Evolutionary conservation across 2,113 vertebrate genomes (phyloP).

Genomic region (Cranoglanis bouderius): DNA sequence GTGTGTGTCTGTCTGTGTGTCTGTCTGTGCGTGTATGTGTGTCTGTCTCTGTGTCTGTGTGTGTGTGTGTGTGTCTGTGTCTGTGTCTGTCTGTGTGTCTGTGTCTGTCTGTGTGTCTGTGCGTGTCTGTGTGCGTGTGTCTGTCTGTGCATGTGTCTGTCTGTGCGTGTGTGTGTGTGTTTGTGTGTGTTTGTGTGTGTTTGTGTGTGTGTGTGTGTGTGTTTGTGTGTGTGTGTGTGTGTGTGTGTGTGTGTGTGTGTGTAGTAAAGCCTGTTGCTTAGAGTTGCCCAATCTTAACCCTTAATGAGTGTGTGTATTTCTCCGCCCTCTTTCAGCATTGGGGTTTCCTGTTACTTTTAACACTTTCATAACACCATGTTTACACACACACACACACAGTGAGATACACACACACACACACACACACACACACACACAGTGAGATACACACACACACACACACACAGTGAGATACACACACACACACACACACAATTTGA

Average conservation of each 20-base stretch:
- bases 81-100: no score
- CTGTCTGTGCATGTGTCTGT: no score
- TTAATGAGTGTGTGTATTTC: neutral
- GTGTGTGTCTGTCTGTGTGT: no score
- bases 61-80: no score
- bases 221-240: no score
- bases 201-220: no score
- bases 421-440: neutral
- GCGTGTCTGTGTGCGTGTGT: no score
- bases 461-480: neutral
- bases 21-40: no score
- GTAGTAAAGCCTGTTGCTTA: neutral
- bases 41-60: no score
- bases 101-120: no score
- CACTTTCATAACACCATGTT: neutral
- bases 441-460: neutral
- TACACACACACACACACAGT: constrained; percentile 7
- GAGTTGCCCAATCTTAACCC: neutral
- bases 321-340: neutral
- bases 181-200: no score
- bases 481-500: neutral
- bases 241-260: no score
- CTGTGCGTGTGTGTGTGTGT: neutral
- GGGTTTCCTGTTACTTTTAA: constrained; percentile 12
- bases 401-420: neutral